A percentile compares a stretch with the other conserved stretches of the same genome.
phyloP scores from a whole-genome alignment of 2,888 invertebrate species.

The Sthenelais limicola region DNA sequence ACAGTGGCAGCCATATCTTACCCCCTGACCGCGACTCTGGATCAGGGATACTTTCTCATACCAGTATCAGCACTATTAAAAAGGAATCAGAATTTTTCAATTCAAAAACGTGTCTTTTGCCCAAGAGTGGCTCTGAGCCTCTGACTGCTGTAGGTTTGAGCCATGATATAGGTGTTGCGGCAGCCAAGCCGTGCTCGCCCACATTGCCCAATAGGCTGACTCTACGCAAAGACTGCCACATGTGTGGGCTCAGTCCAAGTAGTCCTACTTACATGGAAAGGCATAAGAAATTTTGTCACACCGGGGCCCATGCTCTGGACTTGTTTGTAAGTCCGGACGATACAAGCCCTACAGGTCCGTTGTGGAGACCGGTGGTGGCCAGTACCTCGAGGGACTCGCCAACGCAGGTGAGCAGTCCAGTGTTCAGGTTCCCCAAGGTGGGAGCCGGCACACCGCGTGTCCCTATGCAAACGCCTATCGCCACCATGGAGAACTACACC shows the following conservation, averaged over 20 bases:
- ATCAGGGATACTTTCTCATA: slow-evolving; percentile 25
- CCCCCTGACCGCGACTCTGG: slow-evolving; percentile 33
- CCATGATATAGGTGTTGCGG: not conserved
- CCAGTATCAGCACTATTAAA: slow-evolving; percentile 34
- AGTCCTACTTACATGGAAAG: slow-evolving; percentile 51
- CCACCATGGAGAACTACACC: slow-evolving; percentile 39
- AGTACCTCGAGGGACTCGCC: slow-evolving; percentile 37
- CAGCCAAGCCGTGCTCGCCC: slow-evolving; percentile 23
- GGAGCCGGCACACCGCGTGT: slow-evolving; percentile 40
- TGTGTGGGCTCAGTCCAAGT: slow-evolving; percentile 47
- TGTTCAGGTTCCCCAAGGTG: slow-evolving; percentile 42
- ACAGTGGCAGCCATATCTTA: slow-evolving; percentile 36
- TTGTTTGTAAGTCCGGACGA: slow-evolving; percentile 55
- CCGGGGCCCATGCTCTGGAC: slow-evolving; percentile 55
- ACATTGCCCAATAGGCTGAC: slow-evolving; percentile 22
- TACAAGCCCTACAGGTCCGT: slow-evolving; percentile 42
- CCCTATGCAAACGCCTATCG: slow-evolving; percentile 43
- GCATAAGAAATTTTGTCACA: slow-evolving; percentile 52
- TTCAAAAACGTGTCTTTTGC: slow-evolving; percentile 43
- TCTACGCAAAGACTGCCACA: slow-evolving; percentile 36
- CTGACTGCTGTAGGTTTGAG: slow-evolving; percentile 11
- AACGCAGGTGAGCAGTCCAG: slow-evolving; percentile 23
- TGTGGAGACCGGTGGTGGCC: slow-evolving; percentile 47
- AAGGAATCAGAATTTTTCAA: slow-evolving; percentile 40
- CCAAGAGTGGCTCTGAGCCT: slow-evolving; percentile 38